Evolutionary conservation across 2,888 invertebrate species (phyloP).

Genomic region (Stenchaetothrips biformis): DNA sequence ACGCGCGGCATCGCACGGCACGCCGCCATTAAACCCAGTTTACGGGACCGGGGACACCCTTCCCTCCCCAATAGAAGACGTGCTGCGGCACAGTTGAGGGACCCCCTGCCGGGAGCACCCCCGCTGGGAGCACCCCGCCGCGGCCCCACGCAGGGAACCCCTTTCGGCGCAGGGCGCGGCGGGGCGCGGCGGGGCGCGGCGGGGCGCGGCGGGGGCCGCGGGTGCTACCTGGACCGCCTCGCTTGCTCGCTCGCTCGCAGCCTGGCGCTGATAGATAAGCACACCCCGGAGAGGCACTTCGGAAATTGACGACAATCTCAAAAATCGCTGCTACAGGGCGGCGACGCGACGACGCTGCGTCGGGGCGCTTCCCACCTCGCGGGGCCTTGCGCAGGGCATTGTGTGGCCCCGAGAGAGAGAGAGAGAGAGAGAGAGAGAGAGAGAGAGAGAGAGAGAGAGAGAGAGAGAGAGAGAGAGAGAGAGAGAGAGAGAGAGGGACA

Average conservation of each 20-base stretch:
- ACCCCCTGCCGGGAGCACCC: neutral
- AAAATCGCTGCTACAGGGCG: neutral
- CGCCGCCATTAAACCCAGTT: constrained; percentile 18
- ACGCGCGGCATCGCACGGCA: neutral
- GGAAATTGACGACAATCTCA: constrained; percentile 14
- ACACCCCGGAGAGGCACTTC: neutral
- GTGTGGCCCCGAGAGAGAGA: neutral
- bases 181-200: no score
- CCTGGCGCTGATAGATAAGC: constrained; percentile 18
- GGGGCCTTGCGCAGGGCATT: neutral
- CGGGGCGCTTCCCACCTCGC: neutral
- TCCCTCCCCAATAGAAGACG: constrained; percentile 8
- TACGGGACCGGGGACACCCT: constrained; percentile 1
- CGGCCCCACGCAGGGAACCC: no score
- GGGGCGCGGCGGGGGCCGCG: no score
- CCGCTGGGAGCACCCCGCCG: neutral
- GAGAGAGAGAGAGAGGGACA: neutral
- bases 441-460: neutral
- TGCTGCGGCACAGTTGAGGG: neutral
- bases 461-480: neutral
- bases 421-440: neutral
- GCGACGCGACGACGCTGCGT: neutral
- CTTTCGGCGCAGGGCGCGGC: no score
- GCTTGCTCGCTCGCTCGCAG: neutral
- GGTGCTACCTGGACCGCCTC: neutral